Percentiles rank a stretch among this genome's conserved stretches.
Conservation (phyloP, 2,888 invertebrate species). For the Caenorhabditis parvicauda region DNA sequence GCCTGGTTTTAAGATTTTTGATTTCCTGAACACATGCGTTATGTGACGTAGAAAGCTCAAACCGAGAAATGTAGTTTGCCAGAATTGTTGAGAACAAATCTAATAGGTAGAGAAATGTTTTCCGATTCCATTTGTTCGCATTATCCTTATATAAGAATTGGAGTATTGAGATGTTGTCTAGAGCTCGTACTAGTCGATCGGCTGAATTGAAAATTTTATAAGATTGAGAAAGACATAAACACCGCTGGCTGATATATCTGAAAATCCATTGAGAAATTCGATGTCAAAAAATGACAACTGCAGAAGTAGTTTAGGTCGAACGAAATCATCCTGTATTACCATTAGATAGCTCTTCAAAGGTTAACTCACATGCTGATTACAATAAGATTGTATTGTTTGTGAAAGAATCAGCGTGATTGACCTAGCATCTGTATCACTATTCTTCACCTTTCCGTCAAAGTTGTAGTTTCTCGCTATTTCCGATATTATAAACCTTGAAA, state of each 20-base stretch:
- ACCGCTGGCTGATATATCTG: constrained; percentile 15
- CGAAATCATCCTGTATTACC: too few relatives aligned
- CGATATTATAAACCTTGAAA: constrained; percentile 20
- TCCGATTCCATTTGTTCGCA: constrained; percentile 22
- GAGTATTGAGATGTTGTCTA: constrained; percentile 16
- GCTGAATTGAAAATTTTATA: constrained; percentile 11
- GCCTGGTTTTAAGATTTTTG: constrained; percentile 21
- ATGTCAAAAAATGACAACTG: constrained; percentile 36
- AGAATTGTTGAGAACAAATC: constrained; percentile 30
- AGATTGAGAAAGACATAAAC: neutral
- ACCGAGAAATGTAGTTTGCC: constrained; percentile 28
- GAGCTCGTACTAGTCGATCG: constrained; percentile 15
- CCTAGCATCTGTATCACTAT: constrained; percentile 21
- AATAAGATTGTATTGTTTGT: constrained; percentile 22
- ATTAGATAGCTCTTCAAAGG: too few relatives aligned
- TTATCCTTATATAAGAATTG: constrained; percentile 24
- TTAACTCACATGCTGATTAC: constrained; percentile 21
- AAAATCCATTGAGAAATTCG: constrained; percentile 21
- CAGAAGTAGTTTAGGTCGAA: too few relatives aligned
- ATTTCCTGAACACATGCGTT: constrained; percentile 21
- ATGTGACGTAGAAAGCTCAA: neutral
- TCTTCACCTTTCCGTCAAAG: constrained; percentile 13
- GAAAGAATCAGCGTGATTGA: constrained; percentile 22
- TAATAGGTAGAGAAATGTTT: constrained; percentile 22
- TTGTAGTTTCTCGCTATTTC: constrained; percentile 22